These are phyloP conservation scores for Tympanuchus pallidicinctus DNA, from an alignment of 2,113 vertebrate species.

Conservation along the genomic window DNA sequence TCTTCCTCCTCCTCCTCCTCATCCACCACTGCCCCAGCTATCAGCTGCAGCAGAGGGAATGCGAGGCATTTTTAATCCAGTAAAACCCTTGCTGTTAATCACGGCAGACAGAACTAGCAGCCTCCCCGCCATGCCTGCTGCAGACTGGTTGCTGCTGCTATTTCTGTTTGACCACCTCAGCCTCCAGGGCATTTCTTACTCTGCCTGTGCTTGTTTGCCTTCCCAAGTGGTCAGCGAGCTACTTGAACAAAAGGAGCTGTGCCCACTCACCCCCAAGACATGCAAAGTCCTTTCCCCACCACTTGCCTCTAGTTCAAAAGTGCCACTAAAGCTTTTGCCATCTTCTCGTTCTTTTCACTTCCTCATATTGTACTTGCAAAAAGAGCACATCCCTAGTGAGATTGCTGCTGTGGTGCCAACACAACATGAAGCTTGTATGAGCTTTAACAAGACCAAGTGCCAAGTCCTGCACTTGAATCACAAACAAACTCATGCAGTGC, in stretches of 20 bases:
- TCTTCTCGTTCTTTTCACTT: not conserved
- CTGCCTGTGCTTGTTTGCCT: not conserved
- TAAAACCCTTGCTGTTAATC: slow-evolving; percentile 62
- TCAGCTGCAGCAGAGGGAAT: not conserved
- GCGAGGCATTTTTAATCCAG: slow-evolving; percentile 39
- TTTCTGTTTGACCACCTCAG: slow-evolving; percentile 47
- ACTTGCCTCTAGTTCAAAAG: not conserved
- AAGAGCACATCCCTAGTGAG: not conserved
- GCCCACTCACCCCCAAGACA: not conserved
- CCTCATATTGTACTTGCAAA: not conserved
- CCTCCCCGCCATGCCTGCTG: not conserved
- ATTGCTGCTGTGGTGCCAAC: not conserved
- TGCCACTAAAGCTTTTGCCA: not conserved
- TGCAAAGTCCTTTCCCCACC: not conserved
- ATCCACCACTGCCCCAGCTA: not conserved
- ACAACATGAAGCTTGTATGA: accelerated
- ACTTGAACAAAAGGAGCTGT: not conserved
- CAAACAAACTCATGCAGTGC: too few species aligned
- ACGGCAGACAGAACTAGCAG: not conserved
- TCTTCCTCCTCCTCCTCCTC: not conserved
- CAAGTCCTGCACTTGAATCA: too few species aligned
- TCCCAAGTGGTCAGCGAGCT: not conserved
- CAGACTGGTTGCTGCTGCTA: slow-evolving; percentile 40
- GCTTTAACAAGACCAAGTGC: too few species aligned
- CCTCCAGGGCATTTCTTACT: not conserved